These are phyloP conservation scores for Petaurus breviceps DNA, from an alignment of 2,113 vertebrate genomes.

Conservation along the genomic window DNA sequence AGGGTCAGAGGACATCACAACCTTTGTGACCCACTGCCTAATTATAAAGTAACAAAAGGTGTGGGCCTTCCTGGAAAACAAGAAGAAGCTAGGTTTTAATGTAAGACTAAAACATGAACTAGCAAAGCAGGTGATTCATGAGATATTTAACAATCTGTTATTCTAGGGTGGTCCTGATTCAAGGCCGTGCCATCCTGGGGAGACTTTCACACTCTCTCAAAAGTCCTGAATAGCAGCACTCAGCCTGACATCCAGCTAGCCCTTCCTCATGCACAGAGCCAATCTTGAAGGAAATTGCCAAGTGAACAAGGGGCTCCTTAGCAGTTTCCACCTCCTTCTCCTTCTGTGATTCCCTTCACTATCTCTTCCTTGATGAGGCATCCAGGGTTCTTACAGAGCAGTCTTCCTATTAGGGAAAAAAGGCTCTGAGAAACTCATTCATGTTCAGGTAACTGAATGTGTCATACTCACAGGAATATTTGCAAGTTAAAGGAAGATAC, in stretches of 20 bases:
- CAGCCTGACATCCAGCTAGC: too few species aligned
- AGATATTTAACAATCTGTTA: conserved; percentile 1
- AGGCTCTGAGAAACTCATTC: not conserved
- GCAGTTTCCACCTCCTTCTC: not conserved
- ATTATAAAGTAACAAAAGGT: too few species aligned
- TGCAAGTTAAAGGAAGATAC: conserved; percentile 9
- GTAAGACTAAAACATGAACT: conserved; percentile 4
- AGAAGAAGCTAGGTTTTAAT: too few species aligned
- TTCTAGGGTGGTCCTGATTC: conserved; percentile 17
- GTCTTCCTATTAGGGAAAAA: conserved; percentile 28
- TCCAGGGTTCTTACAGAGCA: not conserved
- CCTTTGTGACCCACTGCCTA: too few species aligned
- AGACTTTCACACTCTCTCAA: not conserved
- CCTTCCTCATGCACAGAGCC: too few species aligned
- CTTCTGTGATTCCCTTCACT: conserved; percentile 23
- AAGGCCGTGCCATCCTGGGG: conserved; percentile 8
- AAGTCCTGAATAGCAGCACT: not conserved
- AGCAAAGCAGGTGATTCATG: not conserved
- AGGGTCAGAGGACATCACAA: too few species aligned
- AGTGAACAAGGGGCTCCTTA: conserved; percentile 30
- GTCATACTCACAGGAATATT: not conserved
- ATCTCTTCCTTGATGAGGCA: not conserved
- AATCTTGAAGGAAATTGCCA: conserved; percentile 27
- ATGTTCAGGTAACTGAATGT: not conserved
- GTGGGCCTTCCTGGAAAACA: too few species aligned